A percentile compares a stretch with the other conserved stretches of the same genome.
Conservation (phyloP, 37 sponge, comb jelly and placozoan species). For the Lycopodina hypogea region DNA sequence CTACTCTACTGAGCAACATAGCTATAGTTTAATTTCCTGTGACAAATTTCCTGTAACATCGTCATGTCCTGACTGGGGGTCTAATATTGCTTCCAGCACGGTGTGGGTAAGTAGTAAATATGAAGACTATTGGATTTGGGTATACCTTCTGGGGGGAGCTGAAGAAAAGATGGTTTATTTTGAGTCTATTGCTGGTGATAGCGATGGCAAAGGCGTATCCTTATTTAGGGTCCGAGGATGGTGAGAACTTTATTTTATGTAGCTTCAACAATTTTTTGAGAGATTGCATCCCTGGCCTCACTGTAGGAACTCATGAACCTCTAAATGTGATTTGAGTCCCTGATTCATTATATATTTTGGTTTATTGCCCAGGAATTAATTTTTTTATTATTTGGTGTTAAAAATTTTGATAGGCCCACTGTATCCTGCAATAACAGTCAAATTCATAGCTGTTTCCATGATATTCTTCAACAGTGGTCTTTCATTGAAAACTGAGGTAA, state of each 20-base stretch:
- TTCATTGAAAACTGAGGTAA: conserved; percentile 88
- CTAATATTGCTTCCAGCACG: no score
- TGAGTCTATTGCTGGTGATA: conserved; percentile 83
- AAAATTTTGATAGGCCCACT: conserved; percentile 64
- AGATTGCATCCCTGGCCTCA: no score
- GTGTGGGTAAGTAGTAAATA: background rate
- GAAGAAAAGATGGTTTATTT: conserved; percentile 85
- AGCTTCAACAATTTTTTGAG: background rate
- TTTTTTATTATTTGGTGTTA: no score
- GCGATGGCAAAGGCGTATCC: conserved; percentile 77
- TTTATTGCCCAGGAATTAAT: no score
- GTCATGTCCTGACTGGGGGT: no score
- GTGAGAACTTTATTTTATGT: conserved; percentile 18
- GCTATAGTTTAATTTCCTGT: no score
- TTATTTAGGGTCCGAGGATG: conserved; percentile 84
- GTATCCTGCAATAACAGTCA: conserved; percentile 86
- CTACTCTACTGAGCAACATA: no score
- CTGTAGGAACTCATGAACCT: no score
- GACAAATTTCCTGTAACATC: no score
- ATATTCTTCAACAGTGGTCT: conserved; percentile 98
- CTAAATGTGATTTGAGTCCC: no score
- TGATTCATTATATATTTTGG: no score
- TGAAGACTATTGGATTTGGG: no score
- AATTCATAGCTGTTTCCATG: conserved; percentile 83
- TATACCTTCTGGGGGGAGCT: conserved; percentile 1